Base-by-base conservation (phyloP, 1,140 invertebrate species). In the Calycopis cecrops region DNA sequence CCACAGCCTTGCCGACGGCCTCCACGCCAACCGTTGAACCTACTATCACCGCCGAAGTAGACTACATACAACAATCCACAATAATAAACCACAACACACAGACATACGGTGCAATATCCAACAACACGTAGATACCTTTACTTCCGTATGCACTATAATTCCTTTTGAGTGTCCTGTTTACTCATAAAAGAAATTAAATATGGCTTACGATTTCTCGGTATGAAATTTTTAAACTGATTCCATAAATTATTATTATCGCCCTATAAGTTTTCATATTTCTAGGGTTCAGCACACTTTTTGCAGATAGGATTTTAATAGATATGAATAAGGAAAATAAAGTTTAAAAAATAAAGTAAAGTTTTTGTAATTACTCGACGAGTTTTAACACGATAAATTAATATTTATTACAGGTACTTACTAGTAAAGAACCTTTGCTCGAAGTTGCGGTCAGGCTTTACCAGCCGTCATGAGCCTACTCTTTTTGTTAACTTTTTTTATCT, bases 1-100 rank as follows among this genome's bases (percentile, higher is more conserved):
- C 53, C 48, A 61, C 62, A 63, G 54, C 78, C 76, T 81, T 79
- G 76, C 63, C 33, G 62, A 65, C 69, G 73, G 65, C 78, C 78
- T 81, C 72, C 68, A 53, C 60, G 66, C 71, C 68, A 73, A 63
- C 55, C 50, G 42, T 54, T 60, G 58, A 74, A 73, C 66, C 67
- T 69, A 79, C 76, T 79, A 71, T 77, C 72, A 72, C 71, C 63
- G 14, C 40, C 14, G 14, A 44, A 17, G 40, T 44, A 17, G 40
- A 44, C 40, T 16, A 44, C 14, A 44, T 44, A 44, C 14, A 44
- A 44, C 14, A 10, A 40, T 7, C 38, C 8, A 40, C 38, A 14
- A 28, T 28, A 28, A 3, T 28, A 28, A 28, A 28, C 21, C 21
- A 28, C 6, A 28, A 28, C 21, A 28, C 21, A 28, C 21, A 28